phyloP scores from a whole-genome alignment of 2,113 vertebrate species.

The Elephantulus edwardii region DNA sequence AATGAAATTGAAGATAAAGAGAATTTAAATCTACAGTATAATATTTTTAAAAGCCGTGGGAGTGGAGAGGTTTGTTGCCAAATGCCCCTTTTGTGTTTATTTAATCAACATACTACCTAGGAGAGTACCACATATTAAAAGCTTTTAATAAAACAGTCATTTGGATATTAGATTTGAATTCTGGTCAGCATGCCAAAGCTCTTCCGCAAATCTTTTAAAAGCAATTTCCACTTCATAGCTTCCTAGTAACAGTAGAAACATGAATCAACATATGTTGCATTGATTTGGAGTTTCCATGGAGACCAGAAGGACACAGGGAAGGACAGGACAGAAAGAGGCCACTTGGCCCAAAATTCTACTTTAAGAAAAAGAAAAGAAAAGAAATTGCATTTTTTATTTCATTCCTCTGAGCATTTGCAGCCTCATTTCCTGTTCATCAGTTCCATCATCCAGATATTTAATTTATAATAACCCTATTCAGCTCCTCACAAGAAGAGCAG shows the following conservation, averaged over 20 bases:
- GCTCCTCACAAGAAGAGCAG: slow-evolving; percentile 6
- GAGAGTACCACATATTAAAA: slow-evolving; percentile 76
- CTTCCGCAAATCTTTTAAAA: slow-evolving; percentile 78
- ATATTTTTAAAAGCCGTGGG: slow-evolving; percentile 83
- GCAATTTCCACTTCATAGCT: slow-evolving; percentile 80
- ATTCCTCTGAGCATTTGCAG: slow-evolving; percentile 67
- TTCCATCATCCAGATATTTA: slow-evolving; percentile 56
- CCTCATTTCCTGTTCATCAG: slow-evolving; percentile 67
- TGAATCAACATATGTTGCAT: slow-evolving; percentile 72
- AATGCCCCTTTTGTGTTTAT: slow-evolving; percentile 65
- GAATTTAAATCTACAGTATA: slow-evolving; percentile 74
- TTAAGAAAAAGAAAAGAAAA: slow-evolving; percentile 30
- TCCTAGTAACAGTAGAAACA: slow-evolving; percentile 75
- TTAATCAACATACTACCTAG: slow-evolving; percentile 50
- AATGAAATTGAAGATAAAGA: slow-evolving; percentile 83
- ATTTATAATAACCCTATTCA: slow-evolving; percentile 45
- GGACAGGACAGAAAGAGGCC: slow-evolving; percentile 65
- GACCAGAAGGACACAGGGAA: slow-evolving; percentile 73
- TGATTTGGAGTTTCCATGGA: slow-evolving; percentile 75
- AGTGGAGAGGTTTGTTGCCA: slow-evolving; percentile 74
- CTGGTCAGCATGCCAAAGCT: slow-evolving; percentile 76
- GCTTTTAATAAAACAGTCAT: slow-evolving; percentile 83
- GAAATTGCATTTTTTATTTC: neutral
- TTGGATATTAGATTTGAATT: slow-evolving; percentile 80
- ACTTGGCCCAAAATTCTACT: slow-evolving; percentile 68